These are phyloP conservation scores for Pristionchus mayeri DNA, from an alignment of 2,888 invertebrate species.

Conservation along the genomic window DNA sequence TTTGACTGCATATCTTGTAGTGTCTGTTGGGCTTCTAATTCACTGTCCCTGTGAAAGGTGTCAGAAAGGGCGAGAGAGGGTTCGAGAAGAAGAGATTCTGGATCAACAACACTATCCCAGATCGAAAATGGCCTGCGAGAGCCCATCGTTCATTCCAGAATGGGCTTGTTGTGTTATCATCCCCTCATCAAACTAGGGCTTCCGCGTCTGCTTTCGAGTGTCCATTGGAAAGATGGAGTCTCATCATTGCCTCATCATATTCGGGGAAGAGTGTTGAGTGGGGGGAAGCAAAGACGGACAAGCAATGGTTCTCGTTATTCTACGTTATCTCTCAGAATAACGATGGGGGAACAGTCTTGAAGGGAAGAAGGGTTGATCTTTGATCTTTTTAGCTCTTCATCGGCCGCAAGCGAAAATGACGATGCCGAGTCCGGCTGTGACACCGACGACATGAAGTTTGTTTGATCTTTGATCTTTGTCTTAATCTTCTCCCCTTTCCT, in stretches of 20 bases:
- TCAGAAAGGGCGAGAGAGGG: too few relatives aligned
- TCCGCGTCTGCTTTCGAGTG: conserved; percentile 33
- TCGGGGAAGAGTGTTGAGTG: background rate
- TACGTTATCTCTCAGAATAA: too few relatives aligned
- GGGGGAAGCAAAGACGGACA: background rate
- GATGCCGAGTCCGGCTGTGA: conserved; percentile 41
- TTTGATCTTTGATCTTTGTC: background rate
- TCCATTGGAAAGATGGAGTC: background rate
- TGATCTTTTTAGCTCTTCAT: conserved; percentile 36
- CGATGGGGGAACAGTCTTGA: too few relatives aligned
- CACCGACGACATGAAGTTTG: conserved; percentile 44
- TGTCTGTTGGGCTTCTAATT: too few relatives aligned
- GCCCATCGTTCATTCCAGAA: background rate
- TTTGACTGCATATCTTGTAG: too few relatives aligned
- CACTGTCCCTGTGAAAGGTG: too few relatives aligned
- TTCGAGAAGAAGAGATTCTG: too few relatives aligned
- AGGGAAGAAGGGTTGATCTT: background rate
- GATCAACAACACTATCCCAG: too few relatives aligned
- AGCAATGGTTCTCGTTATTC: too few relatives aligned
- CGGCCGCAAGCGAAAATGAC: conserved; percentile 29
- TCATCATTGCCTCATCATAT: background rate
- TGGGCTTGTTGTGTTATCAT: conserved; percentile 1
- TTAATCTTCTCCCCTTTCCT: background rate
- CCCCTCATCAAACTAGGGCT: background rate
- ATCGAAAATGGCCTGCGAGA: too few relatives aligned